phyloP scores from a whole-genome alignment of 2,888 invertebrate genomes.

The Morpho deidamia region DNA sequence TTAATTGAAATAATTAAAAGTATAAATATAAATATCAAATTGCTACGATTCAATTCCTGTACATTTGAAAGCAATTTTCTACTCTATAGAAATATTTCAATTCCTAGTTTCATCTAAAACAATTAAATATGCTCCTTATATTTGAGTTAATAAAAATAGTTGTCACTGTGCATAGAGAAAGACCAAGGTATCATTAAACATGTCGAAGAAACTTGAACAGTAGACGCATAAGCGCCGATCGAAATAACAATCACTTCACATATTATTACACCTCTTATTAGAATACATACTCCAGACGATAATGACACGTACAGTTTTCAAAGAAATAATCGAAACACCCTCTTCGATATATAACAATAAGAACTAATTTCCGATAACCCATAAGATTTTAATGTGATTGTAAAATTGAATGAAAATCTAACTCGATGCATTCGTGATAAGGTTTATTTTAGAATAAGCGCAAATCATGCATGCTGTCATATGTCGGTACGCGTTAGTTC shows the following conservation, averaged over 20 bases:
- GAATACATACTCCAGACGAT: constrained; percentile 29
- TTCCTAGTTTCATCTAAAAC: too few species aligned
- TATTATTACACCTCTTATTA: constrained; percentile 36
- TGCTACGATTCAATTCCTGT: neutral
- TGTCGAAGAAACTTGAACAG: constrained; percentile 19
- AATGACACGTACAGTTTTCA: constrained; percentile 24
- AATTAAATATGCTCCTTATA: neutral
- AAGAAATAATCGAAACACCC: constrained; percentile 26
- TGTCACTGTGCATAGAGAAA: constrained; percentile 1
- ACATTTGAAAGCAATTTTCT: too few species aligned
- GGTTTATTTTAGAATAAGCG: constrained; percentile 24
- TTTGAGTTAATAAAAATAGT: neutral
- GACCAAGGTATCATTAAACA: constrained; percentile 9
- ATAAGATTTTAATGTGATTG: constrained; percentile 21
- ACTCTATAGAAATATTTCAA: too few species aligned
- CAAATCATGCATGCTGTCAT: constrained; percentile 28
- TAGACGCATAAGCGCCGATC: constrained; percentile 23
- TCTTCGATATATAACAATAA: constrained; percentile 29
- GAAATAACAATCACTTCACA: constrained; percentile 27
- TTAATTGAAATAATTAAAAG: too few species aligned
- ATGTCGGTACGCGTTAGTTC: constrained; percentile 34
- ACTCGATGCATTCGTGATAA: constrained; percentile 23
- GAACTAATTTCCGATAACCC: constrained; percentile 31
- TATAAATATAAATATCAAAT: neutral
- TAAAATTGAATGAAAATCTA: constrained; percentile 18